These are phyloP conservation scores for Cordilura impudica DNA, from an alignment of 2,888 invertebrate genomes.

Conservation along the genomic window DNA sequence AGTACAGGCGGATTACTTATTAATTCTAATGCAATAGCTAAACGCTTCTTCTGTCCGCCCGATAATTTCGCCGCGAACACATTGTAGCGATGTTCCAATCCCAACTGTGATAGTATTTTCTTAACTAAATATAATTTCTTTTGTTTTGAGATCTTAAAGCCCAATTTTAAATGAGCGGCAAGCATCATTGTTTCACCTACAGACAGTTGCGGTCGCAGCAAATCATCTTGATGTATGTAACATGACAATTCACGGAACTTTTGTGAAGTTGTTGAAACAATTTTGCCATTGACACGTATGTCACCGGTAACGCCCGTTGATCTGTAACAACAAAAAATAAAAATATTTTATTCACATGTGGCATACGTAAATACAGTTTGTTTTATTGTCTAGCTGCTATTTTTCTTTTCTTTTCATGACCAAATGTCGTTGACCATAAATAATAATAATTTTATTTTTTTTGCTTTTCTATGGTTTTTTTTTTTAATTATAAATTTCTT, in stretches of 20 bases:
- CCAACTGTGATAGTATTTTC: slow-evolving; percentile 86
- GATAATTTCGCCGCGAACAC: slow-evolving; percentile 86
- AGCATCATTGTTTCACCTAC: slow-evolving; percentile 90
- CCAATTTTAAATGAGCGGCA: slow-evolving; percentile 89
- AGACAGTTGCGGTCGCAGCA: slow-evolving; percentile 86
- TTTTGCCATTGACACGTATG: slow-evolving; percentile 85
- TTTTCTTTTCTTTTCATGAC: slow-evolving; percentile 68
- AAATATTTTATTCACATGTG: not conserved
- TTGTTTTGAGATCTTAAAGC: slow-evolving; percentile 83
- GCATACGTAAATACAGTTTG: not conserved
- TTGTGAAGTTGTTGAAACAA: slow-evolving; percentile 81
- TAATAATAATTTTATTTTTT: not conserved
- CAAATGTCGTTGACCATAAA: slow-evolving; percentile 69
- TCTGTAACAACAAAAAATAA: slow-evolving; percentile 75
- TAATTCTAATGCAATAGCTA: slow-evolving; percentile 90
- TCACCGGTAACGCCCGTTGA: slow-evolving; percentile 85
- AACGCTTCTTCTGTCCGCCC: slow-evolving; percentile 90
- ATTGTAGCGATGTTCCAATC: slow-evolving; percentile 83
- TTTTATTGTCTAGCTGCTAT: not conserved
- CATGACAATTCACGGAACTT: slow-evolving; percentile 86
- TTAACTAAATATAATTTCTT: slow-evolving; percentile 86
- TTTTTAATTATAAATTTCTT: not conserved
- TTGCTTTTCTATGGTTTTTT: not conserved
- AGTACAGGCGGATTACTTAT: slow-evolving; percentile 92
- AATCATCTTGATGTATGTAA: slow-evolving; percentile 92